These are phyloP conservation scores for Plagiodera versicolora DNA, from an alignment of 2,888 invertebrate genomes.

Conservation along the genomic window DNA sequence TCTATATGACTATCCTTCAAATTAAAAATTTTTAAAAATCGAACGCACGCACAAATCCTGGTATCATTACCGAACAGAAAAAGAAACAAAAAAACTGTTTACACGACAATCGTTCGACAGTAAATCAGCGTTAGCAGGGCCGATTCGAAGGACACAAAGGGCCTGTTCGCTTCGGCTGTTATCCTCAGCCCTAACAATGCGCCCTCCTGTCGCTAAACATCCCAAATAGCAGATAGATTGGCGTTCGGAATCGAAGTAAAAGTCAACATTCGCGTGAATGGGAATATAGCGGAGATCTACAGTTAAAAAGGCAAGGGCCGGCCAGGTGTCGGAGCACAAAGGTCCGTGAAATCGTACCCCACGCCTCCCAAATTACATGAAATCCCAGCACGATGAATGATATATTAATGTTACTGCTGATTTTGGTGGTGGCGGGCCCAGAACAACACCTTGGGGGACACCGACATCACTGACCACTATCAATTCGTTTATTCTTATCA, in stretches of 20 bases:
- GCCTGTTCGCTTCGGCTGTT: conserved; percentile 21
- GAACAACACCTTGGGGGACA: too few relatives aligned
- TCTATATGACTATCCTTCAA: too few relatives aligned
- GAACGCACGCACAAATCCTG: too few relatives aligned
- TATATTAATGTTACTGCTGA: neutral
- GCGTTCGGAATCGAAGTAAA: conserved; percentile 43
- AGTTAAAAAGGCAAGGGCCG: conserved; percentile 52
- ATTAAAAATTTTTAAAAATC: too few relatives aligned
- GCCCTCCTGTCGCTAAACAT: conserved; percentile 34
- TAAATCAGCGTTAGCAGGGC: conserved; percentile 35
- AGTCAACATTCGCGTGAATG: conserved; percentile 42
- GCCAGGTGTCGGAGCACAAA: conserved; percentile 54
- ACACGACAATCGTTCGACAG: conserved; percentile 32
- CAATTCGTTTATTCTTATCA: too few relatives aligned
- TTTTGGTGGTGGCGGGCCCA: too few relatives aligned
- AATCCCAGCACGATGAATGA: neutral
- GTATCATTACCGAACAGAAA: too few relatives aligned
- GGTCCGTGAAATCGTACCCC: conserved; percentile 47
- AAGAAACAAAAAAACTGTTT: conserved; percentile 15
- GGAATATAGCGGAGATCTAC: conserved; percentile 37
- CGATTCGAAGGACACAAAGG: conserved; percentile 25
- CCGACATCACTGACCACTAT: too few relatives aligned
- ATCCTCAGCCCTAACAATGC: conserved; percentile 23
- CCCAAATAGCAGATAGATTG: conserved; percentile 43
- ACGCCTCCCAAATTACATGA: conserved; percentile 42